Conservation (phyloP, 53 echinoderm and acorn worm species). For the Patiria pectinifera region DNA sequence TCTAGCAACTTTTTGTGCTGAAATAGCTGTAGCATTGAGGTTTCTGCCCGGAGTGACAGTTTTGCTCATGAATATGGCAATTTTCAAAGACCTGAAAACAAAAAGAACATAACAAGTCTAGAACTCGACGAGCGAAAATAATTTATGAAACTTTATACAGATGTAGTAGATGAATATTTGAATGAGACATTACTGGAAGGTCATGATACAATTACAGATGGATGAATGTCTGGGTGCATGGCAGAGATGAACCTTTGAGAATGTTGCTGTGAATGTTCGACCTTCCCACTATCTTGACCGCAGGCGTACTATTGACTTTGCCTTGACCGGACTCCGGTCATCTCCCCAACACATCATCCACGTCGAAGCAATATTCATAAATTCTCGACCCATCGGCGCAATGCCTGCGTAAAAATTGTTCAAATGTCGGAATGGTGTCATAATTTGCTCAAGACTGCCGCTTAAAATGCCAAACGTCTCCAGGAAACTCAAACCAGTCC, state of each 20-base stretch:
- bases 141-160: too few species aligned
- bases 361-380: conserved; percentile 29
- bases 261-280: background rate
- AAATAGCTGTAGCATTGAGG: too few species aligned
- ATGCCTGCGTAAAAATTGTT: conserved; percentile 20
- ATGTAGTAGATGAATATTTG: too few species aligned
- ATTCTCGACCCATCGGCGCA: background rate
- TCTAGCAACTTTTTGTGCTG: too few species aligned
- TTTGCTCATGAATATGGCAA: too few species aligned
- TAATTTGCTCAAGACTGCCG: conserved; percentile 25
- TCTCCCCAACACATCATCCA: background rate
- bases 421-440: conserved; percentile 36
- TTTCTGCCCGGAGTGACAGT: too few species aligned
- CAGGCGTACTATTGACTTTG: background rate
- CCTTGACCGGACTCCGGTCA: conserved; percentile 18
- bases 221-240: too few species aligned
- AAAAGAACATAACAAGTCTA: too few species aligned
- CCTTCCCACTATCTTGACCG: background rate
- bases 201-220: too few species aligned
- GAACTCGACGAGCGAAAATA: too few species aligned
- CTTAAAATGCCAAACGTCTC: conserved; percentile 50
- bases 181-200: too few species aligned
- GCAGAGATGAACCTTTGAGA: background rate
- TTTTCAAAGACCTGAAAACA: too few species aligned
- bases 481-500: background rate